Base-by-base conservation (phyloP, 2,113 vertebrate species). In the Chamaea fasciata region DNA sequence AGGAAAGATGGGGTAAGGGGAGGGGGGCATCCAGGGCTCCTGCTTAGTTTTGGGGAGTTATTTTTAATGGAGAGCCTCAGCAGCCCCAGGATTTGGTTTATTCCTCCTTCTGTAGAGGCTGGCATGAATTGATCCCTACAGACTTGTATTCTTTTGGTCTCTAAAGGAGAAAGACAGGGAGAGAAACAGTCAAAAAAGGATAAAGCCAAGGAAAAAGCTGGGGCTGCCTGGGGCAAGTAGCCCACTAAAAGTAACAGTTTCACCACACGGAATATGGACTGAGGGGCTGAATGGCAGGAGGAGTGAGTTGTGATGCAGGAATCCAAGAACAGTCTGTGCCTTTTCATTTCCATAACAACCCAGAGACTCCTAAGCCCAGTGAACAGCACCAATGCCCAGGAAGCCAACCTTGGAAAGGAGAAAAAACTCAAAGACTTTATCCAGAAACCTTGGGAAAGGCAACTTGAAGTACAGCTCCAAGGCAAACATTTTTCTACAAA, bases 201-300 rank as follows among this genome's bases (percentile, higher is more conserved):
- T 11, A 42, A 73, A 81, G 63, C 3, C 4, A 31, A 20, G 21
- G 6, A 8, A 69, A 37, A 75, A 65, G 5, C n/a, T 31, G 11
- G 13, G 23, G 26, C 17, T 90, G 49, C 39, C 35, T 33, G 21
- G 7, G 21, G 44, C 24, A 63, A 71, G 26, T 1, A 59, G 37
- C 37, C 44, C 30, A 31, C 31, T 19, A 3, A 6, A 88, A 52
- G 41, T 14, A 76, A 50, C 17, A 44, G 49, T 70, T 79, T 71
- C 3, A 13, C 3, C 37, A n/a, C 5, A 1, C 5, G 57, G 62
- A 62, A 52, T 6, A 68, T 0, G 1, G 57, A 59, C 39, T 11
- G 3, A 59, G 55, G 2, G 33, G n/a, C 15, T 13, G 3, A 55
- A 55, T 2, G 14, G 33, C 57, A 70, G 39, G 11, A 83, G 15